Percentiles rank a stretch among this genome's conserved stretches.
Conservation (phyloP, 2,888 invertebrate genomes). For the Boloria selene region DNA sequence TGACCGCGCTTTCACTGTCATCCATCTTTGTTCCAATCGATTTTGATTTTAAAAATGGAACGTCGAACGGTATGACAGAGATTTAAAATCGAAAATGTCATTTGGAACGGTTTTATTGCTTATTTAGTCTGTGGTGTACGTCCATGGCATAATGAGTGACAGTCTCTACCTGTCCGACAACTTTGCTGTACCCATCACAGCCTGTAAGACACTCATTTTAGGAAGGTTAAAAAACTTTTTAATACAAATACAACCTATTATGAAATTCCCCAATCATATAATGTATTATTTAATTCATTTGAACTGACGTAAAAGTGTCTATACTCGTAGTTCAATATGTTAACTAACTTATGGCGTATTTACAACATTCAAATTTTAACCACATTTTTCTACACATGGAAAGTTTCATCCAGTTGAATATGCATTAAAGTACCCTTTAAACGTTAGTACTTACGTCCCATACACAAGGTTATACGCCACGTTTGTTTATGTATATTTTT, state of each 20-base stretch:
- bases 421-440: neutral
- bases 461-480: slow-evolving; percentile 17
- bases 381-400: too few relatives aligned
- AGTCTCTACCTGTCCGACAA: too few relatives aligned
- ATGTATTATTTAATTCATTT: neutral
- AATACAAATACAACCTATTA: too few relatives aligned
- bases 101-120: slow-evolving; percentile 37
- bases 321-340: too few relatives aligned
- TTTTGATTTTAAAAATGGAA: slow-evolving; percentile 72
- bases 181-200: too few relatives aligned
- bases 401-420: too few relatives aligned
- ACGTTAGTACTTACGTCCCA: slow-evolving; percentile 1
- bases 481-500: slow-evolving; percentile 18
- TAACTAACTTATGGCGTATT: too few relatives aligned
- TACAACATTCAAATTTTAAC: too few relatives aligned
- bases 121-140: slow-evolving; percentile 34
- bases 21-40: slow-evolving; percentile 62
- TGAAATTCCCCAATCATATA: neutral
- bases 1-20: slow-evolving; percentile 80
- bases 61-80: slow-evolving; percentile 51
- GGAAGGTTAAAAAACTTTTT: too few relatives aligned
- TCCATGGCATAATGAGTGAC: slow-evolving; percentile 21
- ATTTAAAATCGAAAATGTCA: slow-evolving; percentile 40
- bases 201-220: too few relatives aligned
- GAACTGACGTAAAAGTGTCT: too few relatives aligned